Base-by-base conservation (phyloP, 1,140 invertebrate species). In the Micrasema longulum region DNA sequence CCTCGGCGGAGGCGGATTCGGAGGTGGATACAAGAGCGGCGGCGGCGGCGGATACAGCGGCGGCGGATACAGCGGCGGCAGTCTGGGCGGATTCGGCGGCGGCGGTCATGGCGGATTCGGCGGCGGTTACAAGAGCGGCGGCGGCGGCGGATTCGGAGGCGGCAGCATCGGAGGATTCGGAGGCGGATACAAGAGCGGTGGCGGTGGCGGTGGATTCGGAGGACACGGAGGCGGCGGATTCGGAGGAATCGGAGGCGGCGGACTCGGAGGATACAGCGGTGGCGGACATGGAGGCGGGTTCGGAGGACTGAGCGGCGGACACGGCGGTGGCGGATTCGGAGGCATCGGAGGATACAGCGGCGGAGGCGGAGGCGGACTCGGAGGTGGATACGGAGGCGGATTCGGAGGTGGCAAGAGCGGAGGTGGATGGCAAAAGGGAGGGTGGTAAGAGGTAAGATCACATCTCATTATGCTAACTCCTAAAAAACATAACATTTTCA, bases 391-490 rank as follows among this genome's bases (percentile, higher is more conserved):
- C 41, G 65, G 71, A 48, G 12, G n/a, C 38, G 63, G 62, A 35
- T 50, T 52, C 26, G 22, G 23, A 50, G 63, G 70, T 18, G 10
- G 12, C 16, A 55, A 55, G 12, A 66, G 70, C 4, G 63, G 70
- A 14, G 70, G 72, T 38, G 72, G 72, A 4, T 73, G 72, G 68
- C 53, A 38, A n/a, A 74, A 62, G 52, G 63, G 72, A 41, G 66
- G 72, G 16, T 60, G 55, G 55, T 60, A 38, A 60, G 20, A 41
- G 66, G 71, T 55, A 26, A 66, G 47, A 36, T 35, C 7, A 1
- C 2, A 43, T 45, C 1, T 16, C 9, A 18, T 52, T 22, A 3
- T 14, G 2, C 23, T 63, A 12, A 9, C 10, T 18, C 11, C 1
- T 10, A 62, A 22, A 14, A 57, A 57, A 6, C 9, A 45, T 16